Conservation (phyloP, 2,797 vertebrate species). For the Bothrops alternatus region DNA sequence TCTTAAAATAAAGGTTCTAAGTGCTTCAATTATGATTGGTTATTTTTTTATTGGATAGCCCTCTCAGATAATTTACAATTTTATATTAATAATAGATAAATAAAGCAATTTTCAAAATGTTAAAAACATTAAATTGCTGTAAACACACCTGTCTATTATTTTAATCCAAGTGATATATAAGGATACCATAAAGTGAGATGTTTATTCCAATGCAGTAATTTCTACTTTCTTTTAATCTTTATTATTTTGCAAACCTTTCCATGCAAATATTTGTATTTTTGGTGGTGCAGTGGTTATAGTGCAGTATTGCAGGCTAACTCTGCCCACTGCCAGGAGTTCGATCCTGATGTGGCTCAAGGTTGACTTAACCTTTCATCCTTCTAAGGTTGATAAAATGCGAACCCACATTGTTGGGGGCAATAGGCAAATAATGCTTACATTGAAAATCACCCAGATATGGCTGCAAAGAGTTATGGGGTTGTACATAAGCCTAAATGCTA, state of each 20-base stretch:
- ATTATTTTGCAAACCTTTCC: background rate
- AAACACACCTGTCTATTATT: background rate
- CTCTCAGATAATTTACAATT: background rate
- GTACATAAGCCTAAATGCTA: background rate
- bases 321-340: background rate
- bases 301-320: background rate
- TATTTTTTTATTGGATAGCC: background rate
- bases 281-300: background rate
- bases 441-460: background rate
- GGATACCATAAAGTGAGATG: background rate
- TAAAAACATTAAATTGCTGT: background rate
- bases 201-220: background rate
- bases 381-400: fast-evolving
- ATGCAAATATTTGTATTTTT: background rate
- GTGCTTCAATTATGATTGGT: background rate
- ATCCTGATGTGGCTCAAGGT: background rate
- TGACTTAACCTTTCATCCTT: background rate
- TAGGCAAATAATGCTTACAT: background rate
- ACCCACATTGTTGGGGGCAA: background rate
- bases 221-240: background rate
- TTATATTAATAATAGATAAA: background rate
- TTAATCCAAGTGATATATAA: background rate
- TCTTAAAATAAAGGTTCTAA: background rate
- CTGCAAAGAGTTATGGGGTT: background rate
- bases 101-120: background rate